A percentile compares a stretch with the other conserved stretches of the same genome.
phyloP scores from a whole-genome alignment of 2,113 vertebrate genomes.

The Albula goreensis region DNA sequence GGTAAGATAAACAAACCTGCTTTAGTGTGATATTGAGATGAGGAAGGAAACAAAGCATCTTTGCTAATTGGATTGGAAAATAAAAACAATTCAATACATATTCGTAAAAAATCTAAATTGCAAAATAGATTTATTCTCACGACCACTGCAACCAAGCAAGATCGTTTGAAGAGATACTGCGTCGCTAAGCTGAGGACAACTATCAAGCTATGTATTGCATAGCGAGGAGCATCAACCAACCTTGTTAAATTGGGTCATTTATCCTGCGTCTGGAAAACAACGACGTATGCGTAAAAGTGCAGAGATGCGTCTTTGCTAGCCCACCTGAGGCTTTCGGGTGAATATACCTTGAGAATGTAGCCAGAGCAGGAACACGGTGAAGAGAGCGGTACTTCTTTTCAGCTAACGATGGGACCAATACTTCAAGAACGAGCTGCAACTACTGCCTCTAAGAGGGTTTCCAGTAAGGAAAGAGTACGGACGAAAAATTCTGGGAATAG shows the following conservation, averaged over 20 bases:
- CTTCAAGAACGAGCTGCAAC: constrained; percentile 46
- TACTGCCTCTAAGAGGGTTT: constrained; percentile 26
- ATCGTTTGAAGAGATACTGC: not conserved
- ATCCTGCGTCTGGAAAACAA: not conserved
- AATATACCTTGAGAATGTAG: not conserved
- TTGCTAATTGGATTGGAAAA: not conserved
- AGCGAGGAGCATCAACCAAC: not conserved
- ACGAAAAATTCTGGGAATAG: constrained; percentile 36
- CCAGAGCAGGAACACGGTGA: not conserved
- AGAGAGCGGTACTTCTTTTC: not conserved
- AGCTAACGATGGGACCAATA: constrained; percentile 52
- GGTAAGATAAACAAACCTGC: constrained; percentile 11
- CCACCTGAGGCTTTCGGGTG: not conserved
- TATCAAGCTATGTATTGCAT: not conserved
- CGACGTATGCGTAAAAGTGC: not conserved
- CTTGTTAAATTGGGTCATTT: not conserved
- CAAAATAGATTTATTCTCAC: not conserved
- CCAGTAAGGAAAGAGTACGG: constrained; percentile 38
- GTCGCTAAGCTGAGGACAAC: not conserved
- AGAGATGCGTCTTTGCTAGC: not conserved
- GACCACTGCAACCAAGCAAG: not conserved
- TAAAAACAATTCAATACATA: not conserved
- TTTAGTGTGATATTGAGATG: too few species aligned
- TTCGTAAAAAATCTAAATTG: not conserved
- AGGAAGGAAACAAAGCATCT: too few species aligned